Evolutionary conservation across 1,140 invertebrate genomes (phyloP), one percentile per base, ranked within the genome.

Genomic region (Sesamia nonagrioides): DNA sequence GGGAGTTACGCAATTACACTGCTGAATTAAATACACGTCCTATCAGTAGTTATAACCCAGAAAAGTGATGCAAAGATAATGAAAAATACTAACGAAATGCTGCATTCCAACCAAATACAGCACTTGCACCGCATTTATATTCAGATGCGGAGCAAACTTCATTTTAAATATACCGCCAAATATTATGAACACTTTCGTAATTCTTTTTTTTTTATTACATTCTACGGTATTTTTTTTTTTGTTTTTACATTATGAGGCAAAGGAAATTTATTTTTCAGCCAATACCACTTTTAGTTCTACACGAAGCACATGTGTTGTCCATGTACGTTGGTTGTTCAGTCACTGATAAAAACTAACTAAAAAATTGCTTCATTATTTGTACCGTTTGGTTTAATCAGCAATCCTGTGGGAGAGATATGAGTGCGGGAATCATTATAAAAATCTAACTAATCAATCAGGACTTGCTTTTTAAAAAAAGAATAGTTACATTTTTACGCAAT

Each of bases 41-140:
- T 37, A 61, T 61, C 58, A 48, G 13, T 8, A 42, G 18, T 15
- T 21, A 18, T 45, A 17, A 48, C 35, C 1, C 13, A 66, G 8
- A 9, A 2, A 17, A 42, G 17, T 18, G 17, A 9, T 42, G 35
- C 11, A 13, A 54, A 15, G 0, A 52, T 37, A 27, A 60, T 4
- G 63, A 76, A 84, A 17, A 60, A 80, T 86, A 93, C 92, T 91
- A 81, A 93, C 92, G 77, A 89, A 90, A 79, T 91, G 84, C 80
- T 93, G 92, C 71, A 92, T 79, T 0, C 90, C 86, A 7, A 88
- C 80, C 7, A 90, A 79, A n/a, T 91, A 88, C 56, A 92, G 63
- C 2, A 93, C 87, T 56, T 87, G 83, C 6, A 93, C 81, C 13
- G 88, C 86, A 68, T 89, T 87, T 27, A 89, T 42, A 21, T 82